Evolutionary conservation across 2,888 invertebrate genomes (phyloP).

Genomic region (Sarcophaga caerulescens): DNA sequence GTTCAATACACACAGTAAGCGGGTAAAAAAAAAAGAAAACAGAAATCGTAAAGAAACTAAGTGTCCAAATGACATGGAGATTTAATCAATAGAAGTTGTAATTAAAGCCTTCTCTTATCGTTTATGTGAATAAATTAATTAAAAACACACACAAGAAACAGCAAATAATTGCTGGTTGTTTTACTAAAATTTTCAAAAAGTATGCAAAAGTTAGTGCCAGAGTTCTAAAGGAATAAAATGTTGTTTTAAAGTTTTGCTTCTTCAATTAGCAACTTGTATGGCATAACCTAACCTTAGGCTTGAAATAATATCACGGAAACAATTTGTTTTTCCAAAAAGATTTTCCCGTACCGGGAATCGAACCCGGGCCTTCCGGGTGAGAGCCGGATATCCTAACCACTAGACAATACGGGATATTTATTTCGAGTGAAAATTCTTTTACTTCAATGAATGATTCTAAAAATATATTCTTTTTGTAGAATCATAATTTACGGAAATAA

Average conservation of each 20-base stretch:
- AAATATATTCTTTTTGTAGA: neutral
- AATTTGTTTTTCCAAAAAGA: neutral
- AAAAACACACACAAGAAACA: neutral
- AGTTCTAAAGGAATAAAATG: neutral
- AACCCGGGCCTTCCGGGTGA: slow-evolving; percentile 73
- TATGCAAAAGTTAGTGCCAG: neutral
- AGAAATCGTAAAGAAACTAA: slow-evolving; percentile 15
- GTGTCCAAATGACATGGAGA: slow-evolving; percentile 41
- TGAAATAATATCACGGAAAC: too few relatives aligned
- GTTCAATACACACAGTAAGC: slow-evolving; percentile 6
- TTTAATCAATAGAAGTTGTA: slow-evolving; percentile 48
- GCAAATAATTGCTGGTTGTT: neutral
- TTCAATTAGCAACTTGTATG: too few relatives aligned
- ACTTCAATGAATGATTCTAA: neutral
- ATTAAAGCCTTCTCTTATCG: slow-evolving; percentile 27
- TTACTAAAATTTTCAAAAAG: neutral
- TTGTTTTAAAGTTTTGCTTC: too few relatives aligned
- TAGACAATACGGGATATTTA: slow-evolving; percentile 60
- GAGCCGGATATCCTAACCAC: slow-evolving; percentile 72
- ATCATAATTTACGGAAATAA: neutral
- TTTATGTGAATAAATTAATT: slow-evolving; percentile 49
- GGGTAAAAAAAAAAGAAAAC: slow-evolving; percentile 3
- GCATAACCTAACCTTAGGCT: too few relatives aligned
- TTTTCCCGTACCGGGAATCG: slow-evolving; percentile 71
- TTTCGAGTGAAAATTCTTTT: neutral